Conservation (phyloP, 2,113 vertebrate species). For the Barnardius zonarius region DNA sequence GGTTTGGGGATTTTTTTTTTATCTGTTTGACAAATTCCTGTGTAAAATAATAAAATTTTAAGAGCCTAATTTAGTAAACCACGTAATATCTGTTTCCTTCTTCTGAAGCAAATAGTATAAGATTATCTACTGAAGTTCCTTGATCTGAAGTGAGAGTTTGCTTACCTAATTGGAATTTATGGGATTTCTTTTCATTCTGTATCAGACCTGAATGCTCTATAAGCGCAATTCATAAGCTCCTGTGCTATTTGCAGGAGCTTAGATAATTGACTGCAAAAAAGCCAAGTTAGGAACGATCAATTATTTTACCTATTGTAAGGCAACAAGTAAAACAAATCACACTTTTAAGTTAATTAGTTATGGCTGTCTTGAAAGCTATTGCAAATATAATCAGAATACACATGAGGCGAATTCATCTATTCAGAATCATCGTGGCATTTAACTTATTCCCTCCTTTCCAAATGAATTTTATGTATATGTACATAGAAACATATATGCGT, state of each 20-base stretch:
- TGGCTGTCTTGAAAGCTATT: neutral
- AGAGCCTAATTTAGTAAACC: neutral
- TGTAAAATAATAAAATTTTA: neutral
- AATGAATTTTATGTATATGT: neutral
- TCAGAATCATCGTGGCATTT: neutral
- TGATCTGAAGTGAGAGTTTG: neutral
- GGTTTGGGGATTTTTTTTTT: neutral
- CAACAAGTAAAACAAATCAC: neutral
- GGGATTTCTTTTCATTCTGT: neutral
- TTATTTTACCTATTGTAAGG: neutral
- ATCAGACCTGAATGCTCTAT: neutral
- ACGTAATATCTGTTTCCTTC: neutral
- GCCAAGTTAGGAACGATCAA: neutral
- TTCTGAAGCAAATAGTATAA: neutral
- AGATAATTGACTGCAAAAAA: neutral
- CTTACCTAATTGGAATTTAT: neutral
- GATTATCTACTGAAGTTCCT: neutral
- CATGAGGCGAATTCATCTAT: neutral
- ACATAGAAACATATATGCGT: neutral
- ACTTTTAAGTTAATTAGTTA: constrained; percentile 12
- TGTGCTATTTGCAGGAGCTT: neutral
- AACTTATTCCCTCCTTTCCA: neutral
- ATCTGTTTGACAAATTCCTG: neutral
- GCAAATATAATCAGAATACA: neutral
- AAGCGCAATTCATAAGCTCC: neutral